A percentile compares a stretch with the other conserved stretches of the same genome.
Conservation (phyloP, 2,113 vertebrate species). For the Bostrychus sinensis region DNA sequence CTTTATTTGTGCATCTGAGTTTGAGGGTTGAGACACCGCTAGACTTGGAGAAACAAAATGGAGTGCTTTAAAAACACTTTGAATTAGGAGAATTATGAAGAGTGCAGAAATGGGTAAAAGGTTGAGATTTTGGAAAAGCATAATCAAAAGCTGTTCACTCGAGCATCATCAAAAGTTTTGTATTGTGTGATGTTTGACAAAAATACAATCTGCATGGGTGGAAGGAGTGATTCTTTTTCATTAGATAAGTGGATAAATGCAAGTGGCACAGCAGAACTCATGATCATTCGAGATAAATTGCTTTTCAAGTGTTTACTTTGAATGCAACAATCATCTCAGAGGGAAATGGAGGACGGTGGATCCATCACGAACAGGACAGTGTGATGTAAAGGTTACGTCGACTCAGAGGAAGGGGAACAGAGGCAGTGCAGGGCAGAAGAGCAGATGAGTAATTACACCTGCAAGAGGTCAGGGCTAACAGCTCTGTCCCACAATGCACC, state of each 20-base stretch:
- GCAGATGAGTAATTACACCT: constrained; percentile 33
- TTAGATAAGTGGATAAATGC: constrained; percentile 5
- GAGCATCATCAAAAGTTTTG: background rate
- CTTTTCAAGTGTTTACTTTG: background rate
- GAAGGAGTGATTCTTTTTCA: no score
- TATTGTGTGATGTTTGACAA: background rate
- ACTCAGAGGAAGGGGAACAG: background rate
- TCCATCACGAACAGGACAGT: constrained; percentile 15
- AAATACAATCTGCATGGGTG: constrained; percentile 1
- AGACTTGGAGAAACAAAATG: background rate
- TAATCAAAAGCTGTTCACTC: background rate
- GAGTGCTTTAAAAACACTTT: background rate
- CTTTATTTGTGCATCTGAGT: background rate
- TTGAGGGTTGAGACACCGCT: background rate
- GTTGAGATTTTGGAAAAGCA: constrained; percentile 1
- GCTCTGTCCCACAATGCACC: constrained; percentile 44
- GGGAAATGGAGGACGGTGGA: constrained; percentile 1
- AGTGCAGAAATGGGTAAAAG: background rate
- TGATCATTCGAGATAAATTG: background rate
- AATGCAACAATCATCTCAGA: background rate
- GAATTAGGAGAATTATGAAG: background rate
- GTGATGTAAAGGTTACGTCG: background rate
- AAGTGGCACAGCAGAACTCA: background rate
- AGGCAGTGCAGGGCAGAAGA: background rate
- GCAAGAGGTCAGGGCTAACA: constrained; percentile 24